Base-by-base conservation (phyloP, 2,797 vertebrate genomes). In the Otus scops region DNA sequence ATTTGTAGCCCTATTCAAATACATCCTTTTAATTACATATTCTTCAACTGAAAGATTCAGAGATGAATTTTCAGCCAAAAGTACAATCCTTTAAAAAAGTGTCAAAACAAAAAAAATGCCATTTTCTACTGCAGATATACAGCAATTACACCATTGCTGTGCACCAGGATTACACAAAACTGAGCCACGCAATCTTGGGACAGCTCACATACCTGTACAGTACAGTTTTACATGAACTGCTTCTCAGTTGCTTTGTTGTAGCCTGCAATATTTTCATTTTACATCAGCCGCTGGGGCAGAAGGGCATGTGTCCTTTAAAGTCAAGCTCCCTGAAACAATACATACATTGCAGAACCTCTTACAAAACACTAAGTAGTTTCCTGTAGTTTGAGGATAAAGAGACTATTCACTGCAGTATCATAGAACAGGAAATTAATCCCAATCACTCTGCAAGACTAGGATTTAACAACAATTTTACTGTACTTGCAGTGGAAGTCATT, bases 311-410 rank as follows among this genome's bases (percentile, higher is more conserved):
- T 65, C 79, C 76, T 86, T 68, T 60, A 57, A 68, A 86, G 60
- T 68, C 94, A 80, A 14, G 22, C 75, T 92, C 38, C 51, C 63
- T 24, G 56, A 79, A 94, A 89, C 67, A 43, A 80, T 41, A 73
- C 48, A 56, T 75, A 47, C 28, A 16, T 47, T 53, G 76, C 41
- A 95, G 78, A 77, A 63, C 21, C 41, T 88, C 56, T 22, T 7
- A 51, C 39, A 68, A 80, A 83, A 85, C 45, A 68, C 39, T 77
- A 84, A 85, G 59, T 43, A 94, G 82, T 80, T 95, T 85, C 78
- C 69, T 92, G 41, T 43, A 90, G 86, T 81, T 93, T 91, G 53
- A 38, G 91, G 89, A 95, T 92, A 96, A 95, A 96, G 85, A 95
- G 57, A 61, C 67, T 34, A 86, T 96, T 97, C 92, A 95, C n/a